Evolutionary conservation across 2,113 vertebrate genomes (phyloP).

Genomic region (Murina feae): DNA sequence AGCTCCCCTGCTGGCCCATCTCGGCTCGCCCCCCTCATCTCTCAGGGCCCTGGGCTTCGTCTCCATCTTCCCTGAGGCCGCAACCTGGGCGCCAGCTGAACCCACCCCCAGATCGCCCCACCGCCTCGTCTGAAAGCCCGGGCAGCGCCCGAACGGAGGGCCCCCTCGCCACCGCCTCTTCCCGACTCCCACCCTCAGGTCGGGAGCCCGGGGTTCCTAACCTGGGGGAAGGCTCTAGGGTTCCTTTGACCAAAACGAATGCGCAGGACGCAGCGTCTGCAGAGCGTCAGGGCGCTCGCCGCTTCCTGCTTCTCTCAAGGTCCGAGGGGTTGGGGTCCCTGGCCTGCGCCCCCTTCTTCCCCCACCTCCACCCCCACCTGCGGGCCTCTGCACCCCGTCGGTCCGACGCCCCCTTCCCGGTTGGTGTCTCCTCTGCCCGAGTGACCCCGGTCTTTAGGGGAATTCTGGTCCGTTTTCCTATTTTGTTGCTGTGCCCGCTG

Average conservation of each 20-base stretch:
- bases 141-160: not conserved
- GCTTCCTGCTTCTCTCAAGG: not conserved
- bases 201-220: not conserved
- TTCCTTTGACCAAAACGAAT: not conserved
- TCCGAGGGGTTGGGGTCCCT: not conserved
- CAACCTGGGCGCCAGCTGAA: not conserved
- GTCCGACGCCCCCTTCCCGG: rapidly evolving
- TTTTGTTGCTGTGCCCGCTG: not conserved
- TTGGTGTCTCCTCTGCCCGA: rapidly evolving
- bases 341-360: too few relatives aligned
- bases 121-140: not conserved
- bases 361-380: not conserved
- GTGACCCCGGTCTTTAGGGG: not conserved
- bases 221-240: not conserved
- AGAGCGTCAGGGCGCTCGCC: not conserved
- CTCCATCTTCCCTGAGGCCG: not conserved
- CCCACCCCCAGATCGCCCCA: not conserved
- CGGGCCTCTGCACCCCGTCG: too few relatives aligned
- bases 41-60: not conserved
- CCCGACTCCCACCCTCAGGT: not conserved
- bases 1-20: too few relatives aligned
- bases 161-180: not conserved
- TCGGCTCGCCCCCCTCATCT: not conserved
- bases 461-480: not conserved
- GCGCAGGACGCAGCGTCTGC: not conserved